Evolutionary conservation across 2,797 vertebrate species (phyloP), one percentile per base, ranked within the genome.

Genomic region (Lagorchestes hirsutus): DNA sequence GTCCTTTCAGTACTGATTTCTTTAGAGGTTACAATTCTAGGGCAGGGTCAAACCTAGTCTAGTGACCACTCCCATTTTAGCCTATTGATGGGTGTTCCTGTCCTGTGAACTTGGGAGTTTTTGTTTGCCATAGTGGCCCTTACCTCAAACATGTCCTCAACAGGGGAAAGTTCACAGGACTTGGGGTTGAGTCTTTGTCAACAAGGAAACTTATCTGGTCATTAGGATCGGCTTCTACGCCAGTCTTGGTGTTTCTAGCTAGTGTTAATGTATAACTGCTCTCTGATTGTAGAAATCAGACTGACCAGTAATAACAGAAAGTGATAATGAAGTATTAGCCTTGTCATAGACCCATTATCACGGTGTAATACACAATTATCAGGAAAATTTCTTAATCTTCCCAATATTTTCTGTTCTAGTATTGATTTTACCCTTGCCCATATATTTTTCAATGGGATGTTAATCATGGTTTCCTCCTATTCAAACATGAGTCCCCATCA

Each of bases 241-340:
- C 98, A 99, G 99, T 99, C 98, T 98, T 98, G 98, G 98, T 82
- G 9, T 82, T 82, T 87, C 40, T 87, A 27, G 74, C 22, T 50
- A 12, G 9, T 87, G 74, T 87, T 87, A 87, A 87, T 87, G 74
- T 50, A 50, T 50, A 87, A 87, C 74, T 50, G 40, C 74, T 24
- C 40, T 27, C 40, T 87, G 74, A 87, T 87, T 50, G 50, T 87
- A 87, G 74, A 46, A 87, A 9, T 87, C 74, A 87, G 40, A 87
- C 22, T 46, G 24, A 46, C 40, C 74, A 46, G 22, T 87, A 12
- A 87, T 22, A 87, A 50, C 4, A 87, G 74, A 87, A 87, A 50
- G 74, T 87, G 74, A 87, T 11, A 87, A 50, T 87, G 2, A 87
- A 50, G 40, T 82, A 82, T 24, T 82, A 40, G 67, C 67, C 40